Percentiles rank a stretch among this genome's conserved stretches.
These are phyloP conservation scores for Sialis fuliginosa DNA, from an alignment of 2,888 invertebrate genomes.

Conservation along the genomic window DNA sequence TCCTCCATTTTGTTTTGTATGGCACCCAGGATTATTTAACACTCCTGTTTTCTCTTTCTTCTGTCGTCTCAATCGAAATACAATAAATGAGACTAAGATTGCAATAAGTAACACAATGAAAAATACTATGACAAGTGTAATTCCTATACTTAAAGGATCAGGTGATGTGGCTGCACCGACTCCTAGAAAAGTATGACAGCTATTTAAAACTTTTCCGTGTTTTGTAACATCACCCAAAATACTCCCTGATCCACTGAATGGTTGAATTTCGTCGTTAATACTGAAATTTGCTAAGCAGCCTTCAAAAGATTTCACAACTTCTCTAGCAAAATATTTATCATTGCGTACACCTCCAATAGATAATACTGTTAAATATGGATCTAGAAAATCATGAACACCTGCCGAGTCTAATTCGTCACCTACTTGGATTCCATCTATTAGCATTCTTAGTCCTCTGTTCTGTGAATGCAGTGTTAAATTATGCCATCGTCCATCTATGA, in stretches of 20 bases:
- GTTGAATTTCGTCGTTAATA: conserved; percentile 76
- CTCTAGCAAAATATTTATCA: conserved; percentile 36
- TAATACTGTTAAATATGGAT: conserved; percentile 69
- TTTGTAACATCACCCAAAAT: conserved; percentile 52
- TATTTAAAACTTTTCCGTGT: conserved; percentile 53
- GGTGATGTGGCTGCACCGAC: conserved; percentile 61
- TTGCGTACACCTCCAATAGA: conserved; percentile 61
- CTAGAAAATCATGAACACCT: conserved; percentile 80
- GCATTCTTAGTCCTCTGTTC: conserved; percentile 49
- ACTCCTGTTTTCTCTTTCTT: conserved; percentile 68
- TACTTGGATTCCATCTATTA: conserved; percentile 49
- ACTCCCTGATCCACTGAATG: conserved; percentile 74
- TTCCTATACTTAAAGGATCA: conserved; percentile 80
- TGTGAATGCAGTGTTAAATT: conserved; percentile 60
- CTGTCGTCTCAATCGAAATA: conserved; percentile 73
- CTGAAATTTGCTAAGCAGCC: conserved; percentile 83
- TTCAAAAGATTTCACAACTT: conserved; percentile 49
- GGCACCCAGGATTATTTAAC: conserved; percentile 46
- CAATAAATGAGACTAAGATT: conserved; percentile 80
- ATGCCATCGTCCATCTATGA: conserved; percentile 80
- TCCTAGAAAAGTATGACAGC: conserved; percentile 60
- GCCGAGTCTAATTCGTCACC: conserved; percentile 77
- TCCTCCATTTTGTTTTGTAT: conserved; percentile 61
- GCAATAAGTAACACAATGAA: conserved; percentile 80
- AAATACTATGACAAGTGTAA: conserved; percentile 85